These are phyloP conservation scores for Urocolius indicus DNA, from an alignment of 2,113 vertebrate species.

Conservation along the genomic window DNA sequence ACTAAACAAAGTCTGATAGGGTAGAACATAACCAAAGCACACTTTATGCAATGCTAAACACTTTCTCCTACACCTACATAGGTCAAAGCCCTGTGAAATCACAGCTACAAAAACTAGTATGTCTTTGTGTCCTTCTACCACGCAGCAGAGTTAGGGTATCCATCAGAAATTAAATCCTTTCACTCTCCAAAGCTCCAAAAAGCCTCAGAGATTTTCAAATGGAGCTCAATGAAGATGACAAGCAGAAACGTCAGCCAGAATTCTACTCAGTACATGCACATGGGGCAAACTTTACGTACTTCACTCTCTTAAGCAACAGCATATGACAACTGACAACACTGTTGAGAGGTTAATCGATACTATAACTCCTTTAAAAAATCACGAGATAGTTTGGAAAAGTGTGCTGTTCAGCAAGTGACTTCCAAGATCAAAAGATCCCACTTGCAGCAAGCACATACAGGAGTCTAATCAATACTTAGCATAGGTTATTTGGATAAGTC, in stretches of 20 bases:
- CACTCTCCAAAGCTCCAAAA: background rate
- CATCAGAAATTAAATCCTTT: background rate
- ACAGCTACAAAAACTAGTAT: background rate
- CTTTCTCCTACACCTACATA: background rate
- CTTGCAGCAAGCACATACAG: background rate
- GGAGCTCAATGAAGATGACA: background rate
- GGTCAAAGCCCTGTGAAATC: background rate
- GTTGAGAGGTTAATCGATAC: background rate
- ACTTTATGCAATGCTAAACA: background rate
- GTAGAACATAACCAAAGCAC: background rate
- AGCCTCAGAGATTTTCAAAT: background rate
- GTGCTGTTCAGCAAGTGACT: background rate
- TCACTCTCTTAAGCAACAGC: background rate
- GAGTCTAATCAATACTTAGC: background rate
- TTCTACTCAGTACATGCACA: background rate
- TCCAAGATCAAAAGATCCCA: background rate
- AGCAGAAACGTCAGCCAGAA: background rate
- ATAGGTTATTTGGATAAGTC: background rate
- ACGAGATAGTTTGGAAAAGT: background rate
- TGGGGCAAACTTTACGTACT: background rate
- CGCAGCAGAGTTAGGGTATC: background rate
- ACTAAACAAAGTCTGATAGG: background rate
- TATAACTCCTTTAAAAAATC: background rate
- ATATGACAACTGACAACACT: background rate
- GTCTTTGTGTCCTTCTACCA: background rate